phyloP scores from a whole-genome alignment of 2,888 invertebrate genomes.

The Drosophila acutilabella region DNA sequence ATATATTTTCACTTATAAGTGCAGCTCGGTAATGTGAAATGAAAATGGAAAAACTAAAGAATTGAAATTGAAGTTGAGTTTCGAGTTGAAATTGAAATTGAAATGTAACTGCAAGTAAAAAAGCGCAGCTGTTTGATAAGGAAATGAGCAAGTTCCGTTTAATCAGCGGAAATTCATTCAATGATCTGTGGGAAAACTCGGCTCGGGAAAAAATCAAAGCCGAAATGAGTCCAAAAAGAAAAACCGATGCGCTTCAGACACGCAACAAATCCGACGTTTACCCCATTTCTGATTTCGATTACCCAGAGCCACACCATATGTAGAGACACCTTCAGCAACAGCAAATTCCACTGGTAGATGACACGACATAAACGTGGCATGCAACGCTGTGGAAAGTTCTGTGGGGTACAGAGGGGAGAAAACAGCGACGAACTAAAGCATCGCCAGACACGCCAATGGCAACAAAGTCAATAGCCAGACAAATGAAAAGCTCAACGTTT shows the following conservation, averaged over 20 bases:
- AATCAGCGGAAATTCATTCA: conserved; percentile 56
- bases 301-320: conserved; percentile 31
- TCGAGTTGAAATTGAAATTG: too few relatives aligned
- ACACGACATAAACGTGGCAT: conserved; percentile 33
- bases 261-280: conserved; percentile 73
- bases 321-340: conserved; percentile 50
- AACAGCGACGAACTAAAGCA: conserved; percentile 54
- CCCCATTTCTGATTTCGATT: conserved; percentile 50
- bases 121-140: conserved; percentile 66
- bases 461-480: conserved; percentile 78
- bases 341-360: conserved; percentile 35
- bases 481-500: conserved; percentile 68
- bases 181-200: conserved; percentile 60
- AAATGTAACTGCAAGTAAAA: conserved; percentile 37
- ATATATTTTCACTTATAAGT: conserved; percentile 13
- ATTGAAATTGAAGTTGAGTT: too few relatives aligned
- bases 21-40: conserved; percentile 14
- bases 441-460: conserved; percentile 74
- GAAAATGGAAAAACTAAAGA: conserved; percentile 18
- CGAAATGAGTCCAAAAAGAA: conserved; percentile 31
- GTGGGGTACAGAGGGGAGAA: background rate
- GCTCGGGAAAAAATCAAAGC: conserved; percentile 48
- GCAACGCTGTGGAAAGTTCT: background rate
- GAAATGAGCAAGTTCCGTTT: conserved; percentile 55
- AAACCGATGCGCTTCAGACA: conserved; percentile 51